phyloP scores from a whole-genome alignment of 2,888 invertebrate genomes.

The Hoplodrina blanda region DNA sequence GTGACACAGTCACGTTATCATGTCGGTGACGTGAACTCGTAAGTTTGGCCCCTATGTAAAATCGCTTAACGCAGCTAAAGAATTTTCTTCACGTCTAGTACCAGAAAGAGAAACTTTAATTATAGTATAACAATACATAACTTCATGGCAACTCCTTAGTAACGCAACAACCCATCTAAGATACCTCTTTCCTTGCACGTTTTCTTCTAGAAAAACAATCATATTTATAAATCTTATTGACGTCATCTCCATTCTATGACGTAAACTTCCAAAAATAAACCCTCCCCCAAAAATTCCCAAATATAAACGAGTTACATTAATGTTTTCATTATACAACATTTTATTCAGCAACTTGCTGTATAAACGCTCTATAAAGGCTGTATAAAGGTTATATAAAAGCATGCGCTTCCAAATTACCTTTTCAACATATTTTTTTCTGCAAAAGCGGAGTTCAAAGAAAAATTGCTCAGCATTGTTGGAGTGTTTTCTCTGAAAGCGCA shows the following conservation, averaged over 20 bases:
- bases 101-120: too few relatives aligned
- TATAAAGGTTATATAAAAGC: neutral
- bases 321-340: constrained; percentile 17
- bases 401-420: constrained; percentile 44
- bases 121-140: too few relatives aligned
- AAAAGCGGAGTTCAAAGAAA: constrained; percentile 55
- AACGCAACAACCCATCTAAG: neutral
- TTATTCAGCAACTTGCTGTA: constrained; percentile 11
- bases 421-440: constrained; percentile 37
- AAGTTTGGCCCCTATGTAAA: too few relatives aligned
- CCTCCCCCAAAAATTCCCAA: neutral
- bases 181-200: neutral
- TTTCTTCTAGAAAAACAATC: neutral
- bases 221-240: neutral
- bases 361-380: neutral
- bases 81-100: too few relatives aligned
- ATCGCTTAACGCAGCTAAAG: too few relatives aligned
- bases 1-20: too few relatives aligned
- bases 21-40: too few relatives aligned
- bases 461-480: constrained; percentile 52
- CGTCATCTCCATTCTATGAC: neutral
- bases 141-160: neutral
- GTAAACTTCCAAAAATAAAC: constrained; percentile 1
- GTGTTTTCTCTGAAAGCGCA: constrained; percentile 53
- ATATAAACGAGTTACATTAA: constrained; percentile 14